Evolutionary conservation across 2,797 vertebrate genomes (phyloP).

Genomic region (Mus spretus): DNA sequence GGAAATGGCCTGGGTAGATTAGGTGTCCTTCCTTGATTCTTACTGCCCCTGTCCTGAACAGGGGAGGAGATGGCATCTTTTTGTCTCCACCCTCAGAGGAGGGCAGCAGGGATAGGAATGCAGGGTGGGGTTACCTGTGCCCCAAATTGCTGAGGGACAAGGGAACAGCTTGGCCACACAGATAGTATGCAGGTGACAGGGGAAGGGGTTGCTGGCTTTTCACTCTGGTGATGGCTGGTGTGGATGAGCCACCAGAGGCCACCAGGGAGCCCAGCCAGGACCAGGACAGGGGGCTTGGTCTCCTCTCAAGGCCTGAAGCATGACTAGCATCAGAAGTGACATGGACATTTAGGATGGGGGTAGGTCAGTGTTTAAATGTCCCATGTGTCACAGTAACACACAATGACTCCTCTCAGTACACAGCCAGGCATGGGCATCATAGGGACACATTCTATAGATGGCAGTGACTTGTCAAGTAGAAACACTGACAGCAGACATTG

Average conservation of each 20-base stretch:
- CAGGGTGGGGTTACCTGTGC: background rate
- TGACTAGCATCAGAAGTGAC: conserved; percentile 22
- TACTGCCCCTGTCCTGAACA: background rate
- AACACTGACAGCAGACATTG: background rate
- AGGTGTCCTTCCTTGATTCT: background rate
- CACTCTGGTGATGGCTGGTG: background rate
- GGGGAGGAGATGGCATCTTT: background rate
- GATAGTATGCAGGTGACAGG: background rate
- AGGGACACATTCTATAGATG: background rate
- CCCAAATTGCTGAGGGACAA: background rate
- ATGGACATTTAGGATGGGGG: background rate
- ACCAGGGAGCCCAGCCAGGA: background rate
- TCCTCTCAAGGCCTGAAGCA: background rate
- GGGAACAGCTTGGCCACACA: background rate
- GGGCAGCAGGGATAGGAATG: background rate
- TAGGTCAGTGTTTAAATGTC: background rate
- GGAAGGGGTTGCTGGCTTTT: background rate
- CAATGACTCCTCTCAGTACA: background rate
- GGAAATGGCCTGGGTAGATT: background rate
- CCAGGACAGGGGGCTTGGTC: background rate
- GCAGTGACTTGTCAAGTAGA: background rate
- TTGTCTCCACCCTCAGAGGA: background rate
- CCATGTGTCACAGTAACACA: background rate
- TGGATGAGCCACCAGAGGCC: background rate
- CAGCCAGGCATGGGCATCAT: background rate